phyloP scores from a whole-genome alignment of 2,113 vertebrate genomes.

The Sialia sialis region DNA sequence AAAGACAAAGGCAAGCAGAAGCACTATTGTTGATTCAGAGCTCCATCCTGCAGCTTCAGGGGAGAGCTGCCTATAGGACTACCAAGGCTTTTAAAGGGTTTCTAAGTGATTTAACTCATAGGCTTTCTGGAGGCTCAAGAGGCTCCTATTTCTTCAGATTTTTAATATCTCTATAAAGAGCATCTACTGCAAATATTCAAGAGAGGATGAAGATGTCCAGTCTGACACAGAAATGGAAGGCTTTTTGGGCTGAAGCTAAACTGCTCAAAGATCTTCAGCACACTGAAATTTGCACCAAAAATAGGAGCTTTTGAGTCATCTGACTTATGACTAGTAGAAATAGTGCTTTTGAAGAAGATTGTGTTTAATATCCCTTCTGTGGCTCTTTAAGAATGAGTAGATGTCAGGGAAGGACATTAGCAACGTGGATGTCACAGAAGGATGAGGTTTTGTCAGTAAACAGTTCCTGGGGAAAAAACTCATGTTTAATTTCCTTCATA shows the following conservation, averaged over 20 bases:
- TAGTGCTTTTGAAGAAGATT: background rate
- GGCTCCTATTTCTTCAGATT: background rate
- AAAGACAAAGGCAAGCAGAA: background rate
- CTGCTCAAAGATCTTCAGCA: background rate
- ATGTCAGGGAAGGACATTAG: background rate
- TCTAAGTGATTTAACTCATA: background rate
- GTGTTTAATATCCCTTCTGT: background rate
- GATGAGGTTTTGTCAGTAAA: slow-evolving; percentile 38
- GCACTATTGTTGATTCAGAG: background rate
- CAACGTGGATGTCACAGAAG: background rate
- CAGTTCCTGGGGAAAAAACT: slow-evolving; percentile 21
- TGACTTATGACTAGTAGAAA: background rate
- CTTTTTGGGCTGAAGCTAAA: background rate
- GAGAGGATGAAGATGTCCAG: background rate
- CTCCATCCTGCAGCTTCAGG: background rate
- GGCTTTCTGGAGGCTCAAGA: background rate
- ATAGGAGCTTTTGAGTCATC: background rate
- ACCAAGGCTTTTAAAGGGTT: background rate
- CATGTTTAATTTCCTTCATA: slow-evolving; percentile 36
- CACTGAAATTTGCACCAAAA: background rate
- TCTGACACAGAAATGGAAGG: background rate
- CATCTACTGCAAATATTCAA: background rate
- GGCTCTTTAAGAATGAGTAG: background rate
- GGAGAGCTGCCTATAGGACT: background rate
- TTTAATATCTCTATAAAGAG: background rate